Conservation (phyloP, 2,797 vertebrate species). For the Melanotaenia parkinsoni region DNA sequence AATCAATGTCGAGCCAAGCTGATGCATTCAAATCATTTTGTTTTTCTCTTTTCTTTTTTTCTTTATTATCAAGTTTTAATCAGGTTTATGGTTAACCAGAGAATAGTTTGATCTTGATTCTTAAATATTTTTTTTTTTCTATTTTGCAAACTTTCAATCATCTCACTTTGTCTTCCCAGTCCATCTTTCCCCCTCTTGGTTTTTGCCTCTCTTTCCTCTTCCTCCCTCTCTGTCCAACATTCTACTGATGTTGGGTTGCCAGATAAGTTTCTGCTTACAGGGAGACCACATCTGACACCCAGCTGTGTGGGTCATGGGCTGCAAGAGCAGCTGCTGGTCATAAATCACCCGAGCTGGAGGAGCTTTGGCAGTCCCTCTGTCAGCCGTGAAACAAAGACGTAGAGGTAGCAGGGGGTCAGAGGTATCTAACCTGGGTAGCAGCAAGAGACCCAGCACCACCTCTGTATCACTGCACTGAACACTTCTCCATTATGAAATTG, state of each 20-base stretch:
- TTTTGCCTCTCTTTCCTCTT: slow-evolving; percentile 32
- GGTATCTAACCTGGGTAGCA: slow-evolving; percentile 78
- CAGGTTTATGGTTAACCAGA: slow-evolving; percentile 21
- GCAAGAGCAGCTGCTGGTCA: slow-evolving; percentile 91
- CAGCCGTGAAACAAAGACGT: slow-evolving; percentile 95
- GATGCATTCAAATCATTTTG: slow-evolving; percentile 86
- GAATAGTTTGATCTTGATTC: slow-evolving; percentile 50
- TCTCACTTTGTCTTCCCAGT: slow-evolving; percentile 50
- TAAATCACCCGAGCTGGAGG: slow-evolving; percentile 90
- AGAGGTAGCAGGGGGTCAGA: slow-evolving; percentile 83
- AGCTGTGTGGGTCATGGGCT: slow-evolving; percentile 85
- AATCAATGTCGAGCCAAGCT: slow-evolving; percentile 91
- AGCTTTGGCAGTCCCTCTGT: slow-evolving; percentile 92
- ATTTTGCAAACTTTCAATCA: slow-evolving; percentile 13
- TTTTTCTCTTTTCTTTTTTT: slow-evolving; percentile 11
- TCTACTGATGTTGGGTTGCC: slow-evolving; percentile 75
- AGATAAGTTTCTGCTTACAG: slow-evolving; percentile 82
- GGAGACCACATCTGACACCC: slow-evolving; percentile 91
- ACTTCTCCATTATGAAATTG: slow-evolving; percentile 15
- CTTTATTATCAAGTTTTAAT: slow-evolving; percentile 42
- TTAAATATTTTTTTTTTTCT: slow-evolving; percentile 1
- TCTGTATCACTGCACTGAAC: slow-evolving; percentile 19
- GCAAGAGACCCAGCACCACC: slow-evolving; percentile 64
- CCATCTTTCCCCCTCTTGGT: slow-evolving; percentile 68
- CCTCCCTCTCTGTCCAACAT: slow-evolving; percentile 43